phyloP scores from a whole-genome alignment of 2,113 vertebrate species.

The Phylloscopus whistleri region DNA sequence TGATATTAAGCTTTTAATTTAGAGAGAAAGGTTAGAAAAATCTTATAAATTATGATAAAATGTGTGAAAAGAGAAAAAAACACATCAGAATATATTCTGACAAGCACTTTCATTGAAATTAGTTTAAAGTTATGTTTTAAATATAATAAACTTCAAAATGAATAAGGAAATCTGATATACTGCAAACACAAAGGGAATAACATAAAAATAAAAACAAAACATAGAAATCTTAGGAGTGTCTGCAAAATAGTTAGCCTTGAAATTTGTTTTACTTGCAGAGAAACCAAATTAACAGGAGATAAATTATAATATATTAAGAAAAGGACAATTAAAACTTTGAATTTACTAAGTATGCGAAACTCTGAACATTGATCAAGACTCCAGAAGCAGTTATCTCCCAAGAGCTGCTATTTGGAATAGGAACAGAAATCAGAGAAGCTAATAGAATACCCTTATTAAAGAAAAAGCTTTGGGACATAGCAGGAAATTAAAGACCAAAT shows the following conservation, averaged over 20 bases:
- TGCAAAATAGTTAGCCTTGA: not conserved
- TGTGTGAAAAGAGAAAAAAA: not conserved
- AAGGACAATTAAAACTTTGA: not conserved
- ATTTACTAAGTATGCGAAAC: not conserved
- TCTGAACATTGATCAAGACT: not conserved
- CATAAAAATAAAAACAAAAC: not conserved
- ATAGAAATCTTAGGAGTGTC: not conserved
- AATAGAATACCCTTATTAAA: not conserved
- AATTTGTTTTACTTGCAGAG: not conserved
- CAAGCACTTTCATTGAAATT: not conserved
- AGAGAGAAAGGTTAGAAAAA: not conserved
- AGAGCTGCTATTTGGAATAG: not conserved
- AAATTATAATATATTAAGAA: not conserved
- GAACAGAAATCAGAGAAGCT: not conserved
- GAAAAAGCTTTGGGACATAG: not conserved
- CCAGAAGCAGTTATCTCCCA: not conserved
- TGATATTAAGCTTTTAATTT: not conserved
- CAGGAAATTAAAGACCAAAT: constrained; percentile 23
- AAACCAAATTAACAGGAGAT: not conserved
- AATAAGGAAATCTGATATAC: not conserved
- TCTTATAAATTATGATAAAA: not conserved
- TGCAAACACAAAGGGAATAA: not conserved
- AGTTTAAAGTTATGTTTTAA: not conserved
- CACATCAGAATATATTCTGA: not conserved
- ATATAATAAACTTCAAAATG: not conserved